Percentiles rank a stretch among this genome's conserved stretches.
These are phyloP conservation scores for Molossus alvarezi DNA, from an alignment of 2,797 vertebrate genomes.

Conservation along the genomic window DNA sequence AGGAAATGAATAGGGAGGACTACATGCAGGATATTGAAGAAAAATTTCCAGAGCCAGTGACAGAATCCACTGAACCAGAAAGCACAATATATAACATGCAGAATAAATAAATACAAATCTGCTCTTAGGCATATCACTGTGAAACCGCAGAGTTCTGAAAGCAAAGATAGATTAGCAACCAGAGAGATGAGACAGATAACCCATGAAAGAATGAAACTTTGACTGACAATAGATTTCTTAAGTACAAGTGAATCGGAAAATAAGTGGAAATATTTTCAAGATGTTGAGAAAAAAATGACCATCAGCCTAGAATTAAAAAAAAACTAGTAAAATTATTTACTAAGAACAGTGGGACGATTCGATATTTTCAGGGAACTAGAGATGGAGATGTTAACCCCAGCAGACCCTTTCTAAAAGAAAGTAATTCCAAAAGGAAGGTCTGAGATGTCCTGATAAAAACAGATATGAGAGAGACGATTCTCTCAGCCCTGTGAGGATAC, in stretches of 20 bases:
- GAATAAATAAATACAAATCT: background rate
- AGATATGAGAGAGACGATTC: background rate
- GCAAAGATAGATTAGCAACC: constrained; percentile 15
- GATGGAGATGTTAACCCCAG: background rate
- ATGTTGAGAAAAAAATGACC: background rate
- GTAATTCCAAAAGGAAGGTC: background rate
- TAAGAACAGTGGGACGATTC: background rate
- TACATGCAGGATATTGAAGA: background rate
- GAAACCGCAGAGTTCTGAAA: constrained; percentile 20
- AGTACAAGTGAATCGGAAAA: background rate
- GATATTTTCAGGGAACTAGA: background rate
- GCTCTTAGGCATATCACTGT: background rate
- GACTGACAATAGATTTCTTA: background rate
- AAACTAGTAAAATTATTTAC: background rate
- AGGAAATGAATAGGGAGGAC: background rate
- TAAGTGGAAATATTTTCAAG: background rate
- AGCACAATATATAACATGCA: background rate
- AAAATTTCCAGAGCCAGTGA: background rate
- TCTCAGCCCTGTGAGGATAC: background rate
- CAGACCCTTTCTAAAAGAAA: background rate
- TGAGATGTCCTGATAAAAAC: background rate
- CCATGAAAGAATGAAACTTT: constrained; percentile 25
- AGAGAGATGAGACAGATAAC: background rate
- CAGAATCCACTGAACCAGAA: background rate
- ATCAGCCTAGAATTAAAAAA: background rate